phyloP scores from a whole-genome alignment of 2,888 invertebrate genomes.

The Hypomecis atomaria region DNA sequence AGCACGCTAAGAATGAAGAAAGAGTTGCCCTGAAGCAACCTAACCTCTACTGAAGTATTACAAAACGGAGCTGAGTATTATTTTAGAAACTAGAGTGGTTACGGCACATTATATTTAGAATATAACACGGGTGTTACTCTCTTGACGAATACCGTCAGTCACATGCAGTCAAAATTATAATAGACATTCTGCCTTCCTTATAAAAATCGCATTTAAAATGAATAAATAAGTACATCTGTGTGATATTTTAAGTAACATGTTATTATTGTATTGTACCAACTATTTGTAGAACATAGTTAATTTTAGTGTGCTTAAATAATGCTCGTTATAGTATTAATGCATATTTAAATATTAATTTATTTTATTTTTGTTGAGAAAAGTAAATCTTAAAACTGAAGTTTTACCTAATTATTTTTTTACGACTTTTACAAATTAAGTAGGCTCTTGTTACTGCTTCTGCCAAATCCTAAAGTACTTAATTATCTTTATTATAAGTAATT shows the following conservation, averaged over 20 bases:
- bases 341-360: slow-evolving; percentile 8
- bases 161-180: too few relatives aligned
- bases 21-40: slow-evolving; percentile 88
- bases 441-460: too few relatives aligned
- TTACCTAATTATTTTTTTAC: not conserved
- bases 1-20: slow-evolving; percentile 92
- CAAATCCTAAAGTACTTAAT: too few relatives aligned
- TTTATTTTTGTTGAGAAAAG: slow-evolving; percentile 17
- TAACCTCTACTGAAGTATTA: slow-evolving; percentile 77
- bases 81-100: not conserved
- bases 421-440: not conserved
- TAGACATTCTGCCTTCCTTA: too few relatives aligned
- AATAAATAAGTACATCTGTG: too few relatives aligned
- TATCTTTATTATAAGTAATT: too few relatives aligned
- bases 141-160: too few relatives aligned
- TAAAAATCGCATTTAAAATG: too few relatives aligned
- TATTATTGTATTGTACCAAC: too few relatives aligned
- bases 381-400: not conserved
- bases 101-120: not conserved
- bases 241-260: too few relatives aligned
- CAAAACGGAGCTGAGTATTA: not conserved
- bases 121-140: too few relatives aligned
- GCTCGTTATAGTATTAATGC: not conserved
- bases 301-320: not conserved
- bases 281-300: too few relatives aligned